These are phyloP conservation scores for Oceanodroma tethys DNA, from an alignment of 2,113 vertebrate species.

Conservation along the genomic window DNA sequence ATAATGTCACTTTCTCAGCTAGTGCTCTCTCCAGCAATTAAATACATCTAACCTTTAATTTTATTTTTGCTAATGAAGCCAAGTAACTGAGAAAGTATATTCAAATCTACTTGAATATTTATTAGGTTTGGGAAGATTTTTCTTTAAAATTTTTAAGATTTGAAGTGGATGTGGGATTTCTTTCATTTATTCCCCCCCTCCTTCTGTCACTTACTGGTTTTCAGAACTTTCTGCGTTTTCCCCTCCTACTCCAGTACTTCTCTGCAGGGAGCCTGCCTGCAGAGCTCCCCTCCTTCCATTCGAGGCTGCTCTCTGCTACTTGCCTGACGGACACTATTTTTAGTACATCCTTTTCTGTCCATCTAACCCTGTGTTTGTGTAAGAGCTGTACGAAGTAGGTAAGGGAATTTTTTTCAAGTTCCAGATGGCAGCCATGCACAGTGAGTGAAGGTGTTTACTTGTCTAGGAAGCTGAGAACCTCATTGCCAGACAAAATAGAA, in stretches of 20 bases:
- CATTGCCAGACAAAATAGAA: conserved; percentile 54
- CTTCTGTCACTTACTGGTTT: neutral
- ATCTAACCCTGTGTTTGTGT: conserved; percentile 42
- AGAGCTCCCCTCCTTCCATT: neutral
- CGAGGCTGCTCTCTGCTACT: conserved; percentile 3
- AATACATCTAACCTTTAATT: neutral
- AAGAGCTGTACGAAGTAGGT: conserved; percentile 50
- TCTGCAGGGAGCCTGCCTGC: neutral
- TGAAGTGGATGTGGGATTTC: neutral
- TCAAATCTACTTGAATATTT: neutral
- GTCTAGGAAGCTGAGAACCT: conserved; percentile 45
- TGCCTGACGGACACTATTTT: conserved; percentile 11
- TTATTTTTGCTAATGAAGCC: neutral
- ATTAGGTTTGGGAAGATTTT: neutral
- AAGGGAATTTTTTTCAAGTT: conserved; percentile 3
- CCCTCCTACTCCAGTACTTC: neutral
- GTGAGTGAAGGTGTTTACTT: conserved; percentile 59
- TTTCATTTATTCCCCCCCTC: neutral
- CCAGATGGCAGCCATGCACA: conserved; percentile 45
- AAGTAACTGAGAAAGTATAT: neutral
- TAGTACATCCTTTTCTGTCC: conserved; percentile 60
- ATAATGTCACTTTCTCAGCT: neutral
- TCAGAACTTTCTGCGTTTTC: neutral
- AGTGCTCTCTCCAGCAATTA: neutral
- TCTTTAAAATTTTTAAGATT: neutral